Evolutionary conservation across 2,888 invertebrate genomes (phyloP).

Genomic region (Cryptophagus acutangulus): DNA sequence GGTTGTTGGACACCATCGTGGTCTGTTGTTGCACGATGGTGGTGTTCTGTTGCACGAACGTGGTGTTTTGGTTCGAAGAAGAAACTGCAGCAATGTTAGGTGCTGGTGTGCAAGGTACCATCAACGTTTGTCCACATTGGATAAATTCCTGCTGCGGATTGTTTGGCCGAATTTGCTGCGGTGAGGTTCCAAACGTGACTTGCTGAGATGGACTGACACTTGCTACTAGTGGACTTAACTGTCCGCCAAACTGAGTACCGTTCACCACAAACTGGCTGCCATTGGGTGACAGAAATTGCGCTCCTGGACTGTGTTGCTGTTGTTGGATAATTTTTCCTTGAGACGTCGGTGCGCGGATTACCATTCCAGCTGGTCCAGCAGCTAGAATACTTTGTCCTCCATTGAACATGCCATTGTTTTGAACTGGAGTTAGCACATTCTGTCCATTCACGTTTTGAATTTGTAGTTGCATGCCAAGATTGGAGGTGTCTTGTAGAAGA

Average conservation of each 20-base stretch:
- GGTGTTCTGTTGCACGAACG: conserved; percentile 79
- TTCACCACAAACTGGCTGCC: conserved; percentile 71
- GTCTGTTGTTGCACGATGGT: conserved; percentile 81
- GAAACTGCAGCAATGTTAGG: conserved; percentile 53
- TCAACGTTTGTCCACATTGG: conserved; percentile 66
- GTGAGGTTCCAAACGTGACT: conserved; percentile 45
- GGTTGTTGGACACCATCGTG: conserved; percentile 69
- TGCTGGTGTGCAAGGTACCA: conserved; percentile 63
- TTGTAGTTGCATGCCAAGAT: conserved; percentile 69
- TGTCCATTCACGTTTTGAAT: conserved; percentile 77
- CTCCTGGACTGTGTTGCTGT: conserved; percentile 61
- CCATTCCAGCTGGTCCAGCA: conserved; percentile 69
- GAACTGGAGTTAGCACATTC: conserved; percentile 69
- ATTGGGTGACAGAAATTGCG: conserved; percentile 70
- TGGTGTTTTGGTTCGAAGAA: conserved; percentile 58
- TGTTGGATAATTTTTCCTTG: conserved; percentile 64
- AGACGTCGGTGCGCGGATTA: conserved; percentile 69
- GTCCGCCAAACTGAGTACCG: conserved; percentile 67
- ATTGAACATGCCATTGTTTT: conserved; percentile 61
- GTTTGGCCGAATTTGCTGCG: conserved; percentile 36
- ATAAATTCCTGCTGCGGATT: conserved; percentile 61
- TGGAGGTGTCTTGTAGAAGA: conserved; percentile 63
- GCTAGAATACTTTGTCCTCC: conserved; percentile 61
- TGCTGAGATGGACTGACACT: conserved; percentile 67
- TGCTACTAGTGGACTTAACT: conserved; percentile 72